Evolutionary conservation across 2,888 invertebrate species (phyloP).

Genomic region (Lycocerus yunnanus): DNA sequence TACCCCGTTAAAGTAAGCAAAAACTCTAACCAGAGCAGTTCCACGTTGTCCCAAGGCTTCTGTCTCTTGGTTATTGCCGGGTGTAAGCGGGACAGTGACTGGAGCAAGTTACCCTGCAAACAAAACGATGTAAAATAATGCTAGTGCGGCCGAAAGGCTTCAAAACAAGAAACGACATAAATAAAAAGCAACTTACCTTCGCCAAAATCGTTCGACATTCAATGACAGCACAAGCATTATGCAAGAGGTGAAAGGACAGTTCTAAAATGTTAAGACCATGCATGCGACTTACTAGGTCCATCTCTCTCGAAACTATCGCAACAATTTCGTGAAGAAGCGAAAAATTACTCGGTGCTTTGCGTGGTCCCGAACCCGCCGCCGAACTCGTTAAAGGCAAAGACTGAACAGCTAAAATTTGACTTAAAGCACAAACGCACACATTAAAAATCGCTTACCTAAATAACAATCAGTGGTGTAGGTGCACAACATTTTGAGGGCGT

Average conservation of each 20-base stretch:
- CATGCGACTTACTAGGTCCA: constrained; percentile 56
- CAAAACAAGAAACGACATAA: not conserved
- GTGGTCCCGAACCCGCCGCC: constrained; percentile 58
- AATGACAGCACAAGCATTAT: constrained; percentile 60
- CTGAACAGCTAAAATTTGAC: constrained; percentile 54
- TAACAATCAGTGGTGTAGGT: constrained; percentile 67
- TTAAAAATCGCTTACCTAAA: constrained; percentile 57
- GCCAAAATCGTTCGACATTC: constrained; percentile 66
- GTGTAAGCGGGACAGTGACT: constrained; percentile 57
- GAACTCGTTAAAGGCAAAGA: constrained; percentile 59
- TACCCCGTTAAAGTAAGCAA: constrained; percentile 58
- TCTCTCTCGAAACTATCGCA: constrained; percentile 57
- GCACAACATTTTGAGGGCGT: constrained; percentile 63
- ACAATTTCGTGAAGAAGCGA: constrained; percentile 61
- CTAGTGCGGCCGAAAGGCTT: not conserved
- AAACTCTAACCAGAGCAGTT: constrained; percentile 60
- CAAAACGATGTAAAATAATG: not conserved
- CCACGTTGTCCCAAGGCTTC: constrained; percentile 60
- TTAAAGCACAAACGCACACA: not conserved
- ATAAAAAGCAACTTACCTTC: constrained; percentile 59
- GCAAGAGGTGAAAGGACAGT: constrained; percentile 58
- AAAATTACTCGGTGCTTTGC: constrained; percentile 58
- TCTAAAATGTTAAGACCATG: constrained; percentile 56
- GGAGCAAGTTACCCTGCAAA: constrained; percentile 57
- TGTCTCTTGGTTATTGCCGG: constrained; percentile 59